Evolutionary conservation across 2,113 vertebrate species (phyloP).

Genomic region (Etia nguti): DNA sequence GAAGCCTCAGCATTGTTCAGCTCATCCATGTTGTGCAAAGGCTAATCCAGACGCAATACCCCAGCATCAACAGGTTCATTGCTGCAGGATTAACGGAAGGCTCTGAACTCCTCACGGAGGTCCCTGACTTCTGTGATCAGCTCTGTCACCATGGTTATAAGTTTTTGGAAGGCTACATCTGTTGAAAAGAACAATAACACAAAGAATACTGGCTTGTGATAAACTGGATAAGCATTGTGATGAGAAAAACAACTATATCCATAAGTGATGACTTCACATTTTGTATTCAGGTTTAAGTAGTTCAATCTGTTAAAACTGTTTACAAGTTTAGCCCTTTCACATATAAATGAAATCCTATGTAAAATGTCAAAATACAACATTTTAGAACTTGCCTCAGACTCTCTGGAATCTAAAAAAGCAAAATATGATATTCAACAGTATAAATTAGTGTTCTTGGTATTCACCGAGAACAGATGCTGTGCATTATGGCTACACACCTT

Average conservation of each 20-base stretch:
- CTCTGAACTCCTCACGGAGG: too few relatives aligned
- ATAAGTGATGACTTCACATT: neutral
- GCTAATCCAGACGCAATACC: too few relatives aligned
- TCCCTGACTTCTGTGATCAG: too few relatives aligned
- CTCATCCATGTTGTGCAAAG: too few relatives aligned
- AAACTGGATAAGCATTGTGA: neutral
- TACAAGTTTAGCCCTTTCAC: neutral
- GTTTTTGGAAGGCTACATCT: neutral
- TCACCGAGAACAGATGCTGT: too few relatives aligned
- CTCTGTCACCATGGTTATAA: too few relatives aligned
- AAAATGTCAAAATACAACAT: neutral
- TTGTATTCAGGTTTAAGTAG: rapidly evolving
- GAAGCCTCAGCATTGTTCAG: too few relatives aligned
- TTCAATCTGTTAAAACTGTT: neutral
- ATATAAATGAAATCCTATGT: neutral
- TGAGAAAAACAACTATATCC: neutral
- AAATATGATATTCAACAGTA: neutral
- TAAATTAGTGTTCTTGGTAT: neutral
- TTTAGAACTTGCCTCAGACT: neutral
- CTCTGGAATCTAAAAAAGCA: neutral
- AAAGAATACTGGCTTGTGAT: neutral
- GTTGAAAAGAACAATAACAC: neutral
- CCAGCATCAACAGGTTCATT: too few relatives aligned
- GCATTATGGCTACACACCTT: neutral
- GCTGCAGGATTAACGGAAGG: too few relatives aligned